These are phyloP conservation scores for Pagrus major DNA, from an alignment of 2,113 vertebrate species.

Conservation along the genomic window DNA sequence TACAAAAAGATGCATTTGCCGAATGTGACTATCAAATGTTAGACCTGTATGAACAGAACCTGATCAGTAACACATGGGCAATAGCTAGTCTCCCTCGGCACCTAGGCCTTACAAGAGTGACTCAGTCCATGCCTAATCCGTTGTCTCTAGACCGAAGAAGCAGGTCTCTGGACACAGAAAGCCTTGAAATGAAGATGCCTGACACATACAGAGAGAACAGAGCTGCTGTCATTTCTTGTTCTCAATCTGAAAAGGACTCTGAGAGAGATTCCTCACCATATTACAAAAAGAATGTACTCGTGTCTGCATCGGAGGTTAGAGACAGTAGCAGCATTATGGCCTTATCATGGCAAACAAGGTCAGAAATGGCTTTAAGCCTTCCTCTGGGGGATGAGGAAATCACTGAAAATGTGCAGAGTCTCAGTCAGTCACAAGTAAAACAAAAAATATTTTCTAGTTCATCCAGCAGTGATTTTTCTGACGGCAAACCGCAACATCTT, in stretches of 20 bases:
- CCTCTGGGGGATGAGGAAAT: constrained; percentile 59
- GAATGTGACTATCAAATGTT: constrained; percentile 90
- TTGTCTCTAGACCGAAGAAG: constrained; percentile 91
- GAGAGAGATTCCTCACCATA: constrained; percentile 69
- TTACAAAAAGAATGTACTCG: constrained; percentile 74
- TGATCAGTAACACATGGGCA: constrained; percentile 89
- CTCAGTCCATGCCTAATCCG: constrained; percentile 83
- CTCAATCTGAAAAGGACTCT: constrained; percentile 57
- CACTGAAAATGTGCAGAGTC: constrained; percentile 48
- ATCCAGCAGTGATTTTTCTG: constrained; percentile 31
- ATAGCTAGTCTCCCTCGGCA: constrained; percentile 93
- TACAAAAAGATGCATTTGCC: constrained; percentile 90
- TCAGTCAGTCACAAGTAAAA: constrained; percentile 57
- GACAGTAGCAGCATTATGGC: constrained; percentile 59
- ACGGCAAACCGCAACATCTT: constrained; percentile 48
- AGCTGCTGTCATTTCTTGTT: constrained; percentile 62
- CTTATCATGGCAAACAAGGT: constrained; percentile 74
- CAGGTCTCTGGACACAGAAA: constrained; percentile 93
- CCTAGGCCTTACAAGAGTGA: constrained; percentile 86
- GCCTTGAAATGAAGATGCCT: constrained; percentile 87
- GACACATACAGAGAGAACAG: constrained; percentile 71
- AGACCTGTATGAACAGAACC: constrained; percentile 83
- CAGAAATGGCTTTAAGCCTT: constrained; percentile 68
- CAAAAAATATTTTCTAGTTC: constrained; percentile 44
- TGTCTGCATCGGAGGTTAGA: constrained; percentile 53